Evolutionary conservation across 2,113 vertebrate species (phyloP).

Genomic region (Phoenicopterus ruber): DNA sequence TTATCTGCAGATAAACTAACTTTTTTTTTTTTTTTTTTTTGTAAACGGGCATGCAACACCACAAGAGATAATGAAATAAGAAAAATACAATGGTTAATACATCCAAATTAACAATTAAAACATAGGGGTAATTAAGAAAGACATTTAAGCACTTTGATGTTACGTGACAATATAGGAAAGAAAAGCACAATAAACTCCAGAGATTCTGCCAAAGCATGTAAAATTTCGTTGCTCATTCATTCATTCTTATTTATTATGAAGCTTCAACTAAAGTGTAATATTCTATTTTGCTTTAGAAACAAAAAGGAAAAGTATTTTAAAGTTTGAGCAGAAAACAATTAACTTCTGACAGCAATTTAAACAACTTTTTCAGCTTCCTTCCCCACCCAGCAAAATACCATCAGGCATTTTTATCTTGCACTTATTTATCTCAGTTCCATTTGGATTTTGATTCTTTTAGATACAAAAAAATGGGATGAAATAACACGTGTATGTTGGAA

Average conservation of each 20-base stretch:
- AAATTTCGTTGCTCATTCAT: background rate
- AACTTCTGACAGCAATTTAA: background rate
- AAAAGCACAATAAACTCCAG: background rate
- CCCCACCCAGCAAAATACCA: background rate
- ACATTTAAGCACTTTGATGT: background rate
- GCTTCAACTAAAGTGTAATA: background rate
- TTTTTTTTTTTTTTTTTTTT: background rate
- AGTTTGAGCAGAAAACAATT: background rate
- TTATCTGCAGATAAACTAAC: background rate
- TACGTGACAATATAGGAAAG: background rate
- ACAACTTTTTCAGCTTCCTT: background rate
- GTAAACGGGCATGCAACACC: background rate
- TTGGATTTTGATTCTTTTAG: background rate
- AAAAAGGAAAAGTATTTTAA: background rate
- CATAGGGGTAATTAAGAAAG: background rate
- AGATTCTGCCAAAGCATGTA: background rate
- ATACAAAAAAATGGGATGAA: background rate
- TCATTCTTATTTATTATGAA: background rate
- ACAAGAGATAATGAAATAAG: background rate
- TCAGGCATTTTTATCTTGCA: background rate
- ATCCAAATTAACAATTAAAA: background rate
- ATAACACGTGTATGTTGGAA: background rate
- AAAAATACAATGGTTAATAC: background rate
- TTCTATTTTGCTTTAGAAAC: background rate
- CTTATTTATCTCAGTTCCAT: background rate